phyloP scores from a whole-genome alignment of 2,797 vertebrate genomes.

The Trematomus bernacchii region DNA sequence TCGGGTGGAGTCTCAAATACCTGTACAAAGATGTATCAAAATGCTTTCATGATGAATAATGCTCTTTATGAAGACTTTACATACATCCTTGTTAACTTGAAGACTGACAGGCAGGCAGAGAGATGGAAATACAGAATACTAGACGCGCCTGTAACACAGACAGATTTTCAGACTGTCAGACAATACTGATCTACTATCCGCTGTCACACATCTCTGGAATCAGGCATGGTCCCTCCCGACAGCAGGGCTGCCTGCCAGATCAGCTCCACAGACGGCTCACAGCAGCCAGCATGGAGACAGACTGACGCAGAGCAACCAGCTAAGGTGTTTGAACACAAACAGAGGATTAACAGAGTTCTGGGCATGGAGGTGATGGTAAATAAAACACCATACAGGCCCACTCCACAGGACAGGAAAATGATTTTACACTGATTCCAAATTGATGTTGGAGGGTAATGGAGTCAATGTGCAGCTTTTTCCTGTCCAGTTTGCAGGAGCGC shows the following conservation, averaged over 20 bases:
- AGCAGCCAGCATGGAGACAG: slow-evolving; percentile 67
- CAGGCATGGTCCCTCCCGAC: slow-evolving; percentile 50
- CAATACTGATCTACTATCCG: slow-evolving; percentile 43
- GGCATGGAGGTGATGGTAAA: slow-evolving; percentile 71
- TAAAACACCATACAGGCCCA: slow-evolving; percentile 68
- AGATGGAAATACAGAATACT: slow-evolving; percentile 20
- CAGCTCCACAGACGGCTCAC: slow-evolving; percentile 65
- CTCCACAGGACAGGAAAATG: slow-evolving; percentile 60
- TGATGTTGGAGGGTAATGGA: slow-evolving; percentile 64
- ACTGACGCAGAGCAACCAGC: slow-evolving; percentile 67
- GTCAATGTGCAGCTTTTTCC: slow-evolving; percentile 45
- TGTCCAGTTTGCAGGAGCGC: slow-evolving; percentile 39
- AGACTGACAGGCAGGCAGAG: slow-evolving; percentile 28
- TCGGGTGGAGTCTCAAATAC: neutral
- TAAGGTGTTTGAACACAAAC: slow-evolving; percentile 81
- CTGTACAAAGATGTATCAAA: neutral
- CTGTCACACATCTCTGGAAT: slow-evolving; percentile 59
- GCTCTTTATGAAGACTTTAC: slow-evolving; percentile 36
- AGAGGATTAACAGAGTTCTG: slow-evolving; percentile 77
- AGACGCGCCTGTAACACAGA: slow-evolving; percentile 15
- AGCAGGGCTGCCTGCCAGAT: slow-evolving; percentile 67
- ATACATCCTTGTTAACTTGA: slow-evolving; percentile 19
- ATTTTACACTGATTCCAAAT: slow-evolving; percentile 79
- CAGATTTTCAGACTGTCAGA: slow-evolving; percentile 42
- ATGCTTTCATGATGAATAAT: slow-evolving; percentile 19